A percentile compares a stretch with the other conserved stretches of the same genome.
These are phyloP conservation scores for Lipotes vexillifer DNA, from an alignment of 2,113 vertebrate genomes.

Conservation along the genomic window DNA sequence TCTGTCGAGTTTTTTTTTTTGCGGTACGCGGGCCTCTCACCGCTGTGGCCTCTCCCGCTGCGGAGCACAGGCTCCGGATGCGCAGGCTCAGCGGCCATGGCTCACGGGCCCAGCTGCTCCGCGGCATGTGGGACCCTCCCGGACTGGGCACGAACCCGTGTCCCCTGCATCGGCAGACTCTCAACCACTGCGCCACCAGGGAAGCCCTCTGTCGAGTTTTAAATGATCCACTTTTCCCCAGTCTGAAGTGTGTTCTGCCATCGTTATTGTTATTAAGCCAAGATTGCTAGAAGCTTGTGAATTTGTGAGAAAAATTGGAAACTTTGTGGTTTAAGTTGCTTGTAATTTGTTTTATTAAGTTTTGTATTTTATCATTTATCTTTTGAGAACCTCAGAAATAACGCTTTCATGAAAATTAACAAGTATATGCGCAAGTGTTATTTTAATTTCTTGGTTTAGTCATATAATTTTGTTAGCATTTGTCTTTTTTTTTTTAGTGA, in stretches of 20 bases:
- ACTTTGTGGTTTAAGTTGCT: not conserved
- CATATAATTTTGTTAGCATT: not conserved
- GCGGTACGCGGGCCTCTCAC: too few species aligned
- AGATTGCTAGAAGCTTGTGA: not conserved
- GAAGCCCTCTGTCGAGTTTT: not conserved
- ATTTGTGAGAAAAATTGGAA: not conserved
- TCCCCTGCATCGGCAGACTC: too few species aligned
- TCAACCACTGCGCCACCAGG: too few species aligned
- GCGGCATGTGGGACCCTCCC: too few species aligned
- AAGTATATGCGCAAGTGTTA: not conserved
- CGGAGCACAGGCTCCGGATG: too few species aligned
- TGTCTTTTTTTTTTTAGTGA: not conserved
- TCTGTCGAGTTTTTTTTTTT: not conserved
- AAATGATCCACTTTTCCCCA: not conserved
- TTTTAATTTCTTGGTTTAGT: conserved; percentile 41
- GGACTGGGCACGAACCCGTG: too few species aligned
- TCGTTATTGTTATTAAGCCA: not conserved
- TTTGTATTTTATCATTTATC: not conserved
- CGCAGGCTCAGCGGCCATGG: too few species aligned
- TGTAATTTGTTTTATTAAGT: not conserved
- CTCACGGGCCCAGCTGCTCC: too few species aligned
- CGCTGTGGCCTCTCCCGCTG: too few species aligned
- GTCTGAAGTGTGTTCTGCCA: not conserved
- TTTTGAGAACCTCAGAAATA: not conserved
- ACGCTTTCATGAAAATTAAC: not conserved